Base-by-base conservation (phyloP, 2,888 invertebrate species). In the Drosophila paracracens region DNA sequence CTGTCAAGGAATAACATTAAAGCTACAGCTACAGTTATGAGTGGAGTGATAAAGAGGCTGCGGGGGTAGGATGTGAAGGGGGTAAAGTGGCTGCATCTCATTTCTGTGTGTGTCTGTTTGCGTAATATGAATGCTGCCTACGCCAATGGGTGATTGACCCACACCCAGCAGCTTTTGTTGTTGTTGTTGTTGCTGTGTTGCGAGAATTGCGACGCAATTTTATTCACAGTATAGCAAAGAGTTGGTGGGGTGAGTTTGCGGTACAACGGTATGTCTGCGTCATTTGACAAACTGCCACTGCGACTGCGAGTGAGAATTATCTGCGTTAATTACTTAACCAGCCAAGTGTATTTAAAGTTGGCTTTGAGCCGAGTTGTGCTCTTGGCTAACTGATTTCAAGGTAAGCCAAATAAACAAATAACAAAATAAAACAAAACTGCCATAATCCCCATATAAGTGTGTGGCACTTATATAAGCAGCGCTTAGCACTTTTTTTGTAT, bases 131-230 rank as follows among this genome's bases (percentile, higher is more conserved):
- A 40, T 29, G 38, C 33, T 25, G 35, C 6, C 33, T 50, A 21
- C 27, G 57, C 57, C 16, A 27, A 43, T 13, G 62, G 77, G 62
- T 77, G 75, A 74, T 33, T 77, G 79, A 79, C 79, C 77, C 62
- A 48, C 70, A 64, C 53, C 40, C 50, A 54, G 36, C 58, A 18
- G 11, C 4, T 65, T 48, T 57, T 18, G 31, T 56, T 43, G 40
- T 38, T 16, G 18, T 16, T 36, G 18, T 38, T 52, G 18, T 27
- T 43, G 50, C 31, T 35, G 36, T 21, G 11, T 50, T 51, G 50
- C 51, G 60, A 66, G 65, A 76, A 86, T 69, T 87, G 79, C 85
- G 85, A 65, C 85, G 78, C 76, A 86, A 56, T 82, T 56, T 46
- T 38, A 21, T 48, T 60, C 51, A 36, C 25, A 18, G 27, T 51